phyloP scores from a whole-genome alignment of 2,113 vertebrate species.

The Origma solitaria region DNA sequence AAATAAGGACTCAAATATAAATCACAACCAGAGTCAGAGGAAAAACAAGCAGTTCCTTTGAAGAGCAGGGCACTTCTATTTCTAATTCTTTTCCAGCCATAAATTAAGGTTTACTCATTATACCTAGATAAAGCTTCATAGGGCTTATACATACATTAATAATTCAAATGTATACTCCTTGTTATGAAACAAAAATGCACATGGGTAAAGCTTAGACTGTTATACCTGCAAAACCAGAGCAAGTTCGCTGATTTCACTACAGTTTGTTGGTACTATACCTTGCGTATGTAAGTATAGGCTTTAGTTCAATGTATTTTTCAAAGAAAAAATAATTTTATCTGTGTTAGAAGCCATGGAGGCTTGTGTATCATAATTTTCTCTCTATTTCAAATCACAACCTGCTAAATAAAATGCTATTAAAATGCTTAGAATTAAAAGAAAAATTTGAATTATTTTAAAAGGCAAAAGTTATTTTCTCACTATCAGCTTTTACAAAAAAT shows the following conservation, averaged over 20 bases:
- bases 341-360: background rate
- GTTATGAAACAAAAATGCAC: background rate
- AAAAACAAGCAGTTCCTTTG: background rate
- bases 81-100: background rate
- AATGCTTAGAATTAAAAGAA: background rate
- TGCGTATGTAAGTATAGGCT: background rate
- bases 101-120: background rate
- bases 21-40: background rate
- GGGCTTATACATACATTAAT: background rate
- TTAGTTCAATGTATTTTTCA: background rate
- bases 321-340: background rate
- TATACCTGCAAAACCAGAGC: background rate
- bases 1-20: background rate
- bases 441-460: background rate
- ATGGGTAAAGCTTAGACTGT: background rate
- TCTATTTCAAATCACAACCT: background rate
- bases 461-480: background rate
- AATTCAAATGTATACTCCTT: background rate
- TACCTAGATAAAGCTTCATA: background rate
- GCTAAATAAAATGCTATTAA: background rate
- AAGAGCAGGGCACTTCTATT: background rate
- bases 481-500: background rate
- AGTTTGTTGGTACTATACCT: background rate
- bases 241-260: background rate
- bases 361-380: background rate